phyloP scores from a whole-genome alignment of 2,113 vertebrate species.

The Pomatostomus ruficeps region DNA sequence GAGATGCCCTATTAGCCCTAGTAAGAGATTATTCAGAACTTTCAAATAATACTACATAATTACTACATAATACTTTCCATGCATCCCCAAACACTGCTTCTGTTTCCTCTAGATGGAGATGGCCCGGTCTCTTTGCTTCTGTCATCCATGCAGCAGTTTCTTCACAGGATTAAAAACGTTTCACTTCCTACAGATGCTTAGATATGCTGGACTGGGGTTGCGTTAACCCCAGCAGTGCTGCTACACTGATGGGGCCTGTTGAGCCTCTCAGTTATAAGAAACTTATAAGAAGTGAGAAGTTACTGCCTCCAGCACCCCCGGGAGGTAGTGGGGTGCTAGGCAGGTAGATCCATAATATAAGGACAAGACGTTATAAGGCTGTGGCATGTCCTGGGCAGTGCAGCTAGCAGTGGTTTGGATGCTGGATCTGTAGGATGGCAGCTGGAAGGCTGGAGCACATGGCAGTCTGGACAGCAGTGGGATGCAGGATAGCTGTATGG shows the following conservation, averaged over 20 bases:
- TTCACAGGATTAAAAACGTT: conserved; percentile 21
- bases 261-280: not conserved
- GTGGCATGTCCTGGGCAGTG: not conserved
- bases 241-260: rapidly evolving
- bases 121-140: not conserved
- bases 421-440: not conserved
- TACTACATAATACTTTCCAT: not conserved
- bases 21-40: not conserved
- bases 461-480: not conserved
- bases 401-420: not conserved
- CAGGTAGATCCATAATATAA: not conserved
- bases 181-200: not conserved
- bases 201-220: not conserved
- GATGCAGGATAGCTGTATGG: not conserved
- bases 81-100: not conserved
- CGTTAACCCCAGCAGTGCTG: not conserved
- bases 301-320: too few species aligned
- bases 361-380: not conserved
- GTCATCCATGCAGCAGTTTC: not conserved
- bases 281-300: not conserved
- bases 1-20: not conserved
- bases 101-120: not conserved
- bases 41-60: not conserved
- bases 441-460: not conserved
- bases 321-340: not conserved